Base-by-base conservation (phyloP, 2,113 vertebrate species). In the Dissostichus mawsoni region DNA sequence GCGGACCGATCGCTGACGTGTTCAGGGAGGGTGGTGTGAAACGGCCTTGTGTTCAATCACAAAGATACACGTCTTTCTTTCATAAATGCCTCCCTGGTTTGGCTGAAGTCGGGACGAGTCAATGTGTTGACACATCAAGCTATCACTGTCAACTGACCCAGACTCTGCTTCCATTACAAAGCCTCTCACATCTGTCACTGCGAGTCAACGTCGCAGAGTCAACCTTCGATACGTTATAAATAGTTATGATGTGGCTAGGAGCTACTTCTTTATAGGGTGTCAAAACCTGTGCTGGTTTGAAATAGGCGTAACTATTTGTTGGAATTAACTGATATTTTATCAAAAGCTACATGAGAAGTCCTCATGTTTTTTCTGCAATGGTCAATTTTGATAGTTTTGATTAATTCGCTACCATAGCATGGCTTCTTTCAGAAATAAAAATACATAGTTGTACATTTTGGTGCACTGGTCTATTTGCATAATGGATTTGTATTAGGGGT, bases 21-120 rank as follows among this genome's bases (percentile, higher is more conserved):
- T 20, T 36, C 58, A 6, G 53, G 10, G 23, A 23, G 44, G 65
- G 47, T 23, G 64, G 57, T 81, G 77, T 83, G 50, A 41, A 41
- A 69, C 9, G 44, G 62, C 25, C 63, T 67, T 23, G 59, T 47
- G 82, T 29, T 75, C 63, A 76, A 69, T 78, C 74, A 58, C 12
- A 69, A 45, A 80, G 55, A 62, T 20, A 5, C 71, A 48, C 3
- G 41, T 81, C 69, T 76, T 75, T 5, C 41, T 82, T 78, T 83
- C 75, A 80, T 57, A 63, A 59, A 70, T 8, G 51, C 8, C 51
- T 59, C 64, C 65, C 16, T 41, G 33, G n/a, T 75, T 61, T 7
- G 81, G 72, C 17, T 57, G 14, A 65, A 78, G 75, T 65, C 14
- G 2, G 18, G 66, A 64, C 47, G 11, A 79, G 64, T 36, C 62